A percentile compares a stretch with the other conserved stretches of the same genome.
Evolutionary conservation across 1,140 invertebrate genomes (phyloP).

Genomic region (Cephus cinctus): DNA sequence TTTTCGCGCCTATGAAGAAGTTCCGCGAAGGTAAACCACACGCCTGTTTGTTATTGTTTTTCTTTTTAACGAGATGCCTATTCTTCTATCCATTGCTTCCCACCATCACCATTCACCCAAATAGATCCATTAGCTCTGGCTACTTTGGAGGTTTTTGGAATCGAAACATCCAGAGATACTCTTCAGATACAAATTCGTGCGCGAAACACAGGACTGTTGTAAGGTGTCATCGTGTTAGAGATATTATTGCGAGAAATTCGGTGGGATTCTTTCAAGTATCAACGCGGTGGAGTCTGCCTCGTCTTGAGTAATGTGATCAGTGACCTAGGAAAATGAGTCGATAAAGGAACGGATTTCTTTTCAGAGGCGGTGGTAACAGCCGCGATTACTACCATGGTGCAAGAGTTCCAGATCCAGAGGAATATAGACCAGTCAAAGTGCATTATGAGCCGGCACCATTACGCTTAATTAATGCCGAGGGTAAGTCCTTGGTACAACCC

Average conservation of each 20-base stretch:
- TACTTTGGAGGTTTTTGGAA: too few relatives aligned
- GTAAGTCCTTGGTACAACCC: constrained; percentile 11
- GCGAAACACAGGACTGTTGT: neutral
- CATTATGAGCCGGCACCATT: constrained; percentile 32
- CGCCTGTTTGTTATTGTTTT: too few relatives aligned
- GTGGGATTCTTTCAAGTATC: too few relatives aligned
- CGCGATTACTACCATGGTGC: constrained; percentile 27
- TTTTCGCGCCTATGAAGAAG: constrained; percentile 23
- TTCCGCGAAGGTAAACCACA: constrained; percentile 35
- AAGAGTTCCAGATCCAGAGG: constrained; percentile 24
- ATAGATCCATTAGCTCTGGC: too few relatives aligned
- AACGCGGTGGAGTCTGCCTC: too few relatives aligned
- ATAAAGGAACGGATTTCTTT: constrained; percentile 40
- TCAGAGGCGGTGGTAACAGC: constrained; percentile 43
- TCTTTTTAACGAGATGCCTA: neutral
- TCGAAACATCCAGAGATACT: too few relatives aligned
- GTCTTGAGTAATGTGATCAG: too few relatives aligned
- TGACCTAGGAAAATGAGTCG: constrained; percentile 24
- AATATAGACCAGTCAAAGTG: constrained; percentile 33
- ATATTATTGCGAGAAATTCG: too few relatives aligned
- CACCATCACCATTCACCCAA: neutral
- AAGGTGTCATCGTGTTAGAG: too few relatives aligned
- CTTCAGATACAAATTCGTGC: too few relatives aligned
- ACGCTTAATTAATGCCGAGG: constrained; percentile 10
- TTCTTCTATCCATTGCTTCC: neutral